Evolutionary conservation across 2,113 vertebrate genomes (phyloP).

Genomic region (Megatriorchis doriae): DNA sequence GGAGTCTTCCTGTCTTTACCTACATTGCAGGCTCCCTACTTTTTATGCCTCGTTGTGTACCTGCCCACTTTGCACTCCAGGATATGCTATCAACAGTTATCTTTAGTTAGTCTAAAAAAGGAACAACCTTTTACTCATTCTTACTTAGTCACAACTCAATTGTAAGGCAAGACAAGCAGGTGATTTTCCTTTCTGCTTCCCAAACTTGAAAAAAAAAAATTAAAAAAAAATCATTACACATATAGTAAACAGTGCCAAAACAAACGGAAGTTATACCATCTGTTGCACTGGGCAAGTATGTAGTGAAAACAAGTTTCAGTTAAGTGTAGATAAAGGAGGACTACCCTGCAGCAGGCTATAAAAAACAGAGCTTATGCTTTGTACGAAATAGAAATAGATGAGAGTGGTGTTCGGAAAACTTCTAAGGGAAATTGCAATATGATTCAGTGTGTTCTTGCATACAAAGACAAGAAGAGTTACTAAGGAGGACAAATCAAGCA

Average conservation of each 20-base stretch:
- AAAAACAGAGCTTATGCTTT: not conserved
- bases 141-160: not conserved
- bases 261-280: not conserved
- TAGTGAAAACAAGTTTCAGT: not conserved
- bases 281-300: not conserved
- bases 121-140: not conserved
- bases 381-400: not conserved
- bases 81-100: not conserved
- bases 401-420: not conserved
- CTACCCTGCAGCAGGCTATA: not conserved
- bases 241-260: not conserved
- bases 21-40: not conserved
- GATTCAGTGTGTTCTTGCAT: not conserved
- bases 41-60: accelerated
- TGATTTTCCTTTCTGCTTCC: not conserved
- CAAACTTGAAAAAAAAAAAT: not conserved
- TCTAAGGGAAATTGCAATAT: not conserved
- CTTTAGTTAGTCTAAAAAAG: not conserved
- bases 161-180: not conserved
- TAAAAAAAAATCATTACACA: not conserved
- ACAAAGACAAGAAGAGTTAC: not conserved
- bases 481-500: not conserved
- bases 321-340: not conserved
- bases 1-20: not conserved
- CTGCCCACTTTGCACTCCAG: not conserved